phyloP scores from a whole-genome alignment of 2,888 invertebrate genomes.

The Isotomurus palustris region DNA sequence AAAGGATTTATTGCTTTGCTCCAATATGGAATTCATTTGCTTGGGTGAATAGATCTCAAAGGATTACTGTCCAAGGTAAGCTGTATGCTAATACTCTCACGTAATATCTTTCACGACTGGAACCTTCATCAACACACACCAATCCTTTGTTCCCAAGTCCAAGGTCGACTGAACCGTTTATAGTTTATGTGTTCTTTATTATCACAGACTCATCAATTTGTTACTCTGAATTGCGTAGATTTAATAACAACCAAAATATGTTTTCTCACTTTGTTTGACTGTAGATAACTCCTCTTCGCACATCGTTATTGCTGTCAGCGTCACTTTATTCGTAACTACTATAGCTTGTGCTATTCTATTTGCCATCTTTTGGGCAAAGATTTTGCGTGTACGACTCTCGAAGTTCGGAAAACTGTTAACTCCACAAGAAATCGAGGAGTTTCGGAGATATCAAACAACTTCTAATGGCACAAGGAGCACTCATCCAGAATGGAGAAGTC shows the following conservation, averaged over 20 bases:
- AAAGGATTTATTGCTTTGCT: conserved; percentile 34
- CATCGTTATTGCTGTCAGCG: conserved; percentile 21
- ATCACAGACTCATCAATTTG: too few species aligned
- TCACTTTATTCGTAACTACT: conserved; percentile 22
- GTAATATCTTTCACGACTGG: too few species aligned
- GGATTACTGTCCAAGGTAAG: too few species aligned
- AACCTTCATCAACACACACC: too few species aligned
- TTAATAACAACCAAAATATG: too few species aligned
- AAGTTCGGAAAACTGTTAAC: conserved; percentile 20
- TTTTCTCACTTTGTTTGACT: too few species aligned
- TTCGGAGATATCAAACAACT: conserved; percentile 12
- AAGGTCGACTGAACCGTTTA: too few species aligned
- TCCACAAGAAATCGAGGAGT: conserved; percentile 29
- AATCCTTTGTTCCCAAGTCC: too few species aligned
- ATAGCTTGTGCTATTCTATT: conserved; percentile 21
- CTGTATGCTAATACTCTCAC: too few species aligned
- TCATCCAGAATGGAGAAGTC: too few species aligned
- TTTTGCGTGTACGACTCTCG: conserved; percentile 14
- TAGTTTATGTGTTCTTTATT: too few species aligned
- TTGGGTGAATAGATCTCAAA: conserved; percentile 32
- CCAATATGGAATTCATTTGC: conserved; percentile 33
- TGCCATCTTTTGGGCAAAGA: conserved; percentile 21
- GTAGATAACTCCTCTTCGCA: conserved; percentile 14
- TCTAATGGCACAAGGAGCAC: conserved; percentile 10
- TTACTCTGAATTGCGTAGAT: too few species aligned